Evolutionary conservation across 2,797 vertebrate genomes (phyloP).

Genomic region (Dromococcyx pavoninus): DNA sequence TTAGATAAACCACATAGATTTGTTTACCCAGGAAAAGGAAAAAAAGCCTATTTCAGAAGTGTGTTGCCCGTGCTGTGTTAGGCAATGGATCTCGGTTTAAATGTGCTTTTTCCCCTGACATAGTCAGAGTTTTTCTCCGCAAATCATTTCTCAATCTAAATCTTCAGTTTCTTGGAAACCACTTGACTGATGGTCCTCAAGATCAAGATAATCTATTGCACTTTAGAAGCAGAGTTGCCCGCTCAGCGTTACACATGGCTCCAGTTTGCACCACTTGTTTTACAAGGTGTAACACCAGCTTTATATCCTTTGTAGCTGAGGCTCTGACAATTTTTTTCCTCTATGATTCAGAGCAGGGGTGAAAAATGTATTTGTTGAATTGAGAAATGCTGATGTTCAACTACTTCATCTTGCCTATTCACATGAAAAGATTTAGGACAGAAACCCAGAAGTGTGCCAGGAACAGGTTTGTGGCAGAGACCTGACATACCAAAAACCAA

Average conservation of each 20-base stretch:
- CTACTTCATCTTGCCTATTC: conserved; percentile 19
- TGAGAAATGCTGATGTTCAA: neutral
- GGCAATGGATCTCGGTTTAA: neutral
- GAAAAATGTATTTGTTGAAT: conserved; percentile 1
- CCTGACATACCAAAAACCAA: neutral
- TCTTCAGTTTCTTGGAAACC: conserved; percentile 54
- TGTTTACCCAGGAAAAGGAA: neutral
- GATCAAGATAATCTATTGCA: conserved; percentile 23
- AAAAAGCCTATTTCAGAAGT: neutral
- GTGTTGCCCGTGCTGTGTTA: neutral
- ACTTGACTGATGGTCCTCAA: conserved; percentile 42
- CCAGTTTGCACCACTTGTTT: conserved; percentile 37
- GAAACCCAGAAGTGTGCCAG: neutral
- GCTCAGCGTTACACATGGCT: conserved; percentile 37
- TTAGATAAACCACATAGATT: neutral
- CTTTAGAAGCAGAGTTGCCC: conserved; percentile 39
- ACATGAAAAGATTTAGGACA: neutral
- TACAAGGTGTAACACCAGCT: neutral
- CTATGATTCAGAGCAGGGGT: neutral
- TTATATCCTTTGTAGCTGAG: neutral
- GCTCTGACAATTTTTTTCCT: conserved; percentile 3
- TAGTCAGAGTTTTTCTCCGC: neutral
- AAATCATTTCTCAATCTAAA: conserved; percentile 24
- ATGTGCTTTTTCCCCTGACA: neutral
- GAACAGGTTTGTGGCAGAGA: neutral